Evolutionary conservation across 2,797 vertebrate species (phyloP).

Genomic region (Helicolenus hilgendorfi): DNA sequence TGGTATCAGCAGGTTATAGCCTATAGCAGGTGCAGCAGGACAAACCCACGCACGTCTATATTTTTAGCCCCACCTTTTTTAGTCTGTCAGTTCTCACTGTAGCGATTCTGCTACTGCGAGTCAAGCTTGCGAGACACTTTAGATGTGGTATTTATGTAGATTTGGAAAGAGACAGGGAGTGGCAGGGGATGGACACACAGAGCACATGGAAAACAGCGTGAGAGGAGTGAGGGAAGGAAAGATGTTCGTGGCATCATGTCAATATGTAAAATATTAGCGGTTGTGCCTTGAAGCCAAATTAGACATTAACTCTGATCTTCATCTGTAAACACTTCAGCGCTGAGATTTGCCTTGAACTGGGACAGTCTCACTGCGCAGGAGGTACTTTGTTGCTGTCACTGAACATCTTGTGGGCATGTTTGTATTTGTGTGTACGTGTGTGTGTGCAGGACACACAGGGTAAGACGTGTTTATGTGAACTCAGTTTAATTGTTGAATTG

Average conservation of each 20-base stretch:
- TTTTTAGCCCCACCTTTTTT: slow-evolving; percentile 3
- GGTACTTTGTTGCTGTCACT: slow-evolving; percentile 26
- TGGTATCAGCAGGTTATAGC: background rate
- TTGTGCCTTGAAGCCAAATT: slow-evolving; percentile 35
- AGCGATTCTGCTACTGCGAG: slow-evolving; percentile 10
- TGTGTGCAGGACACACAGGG: background rate
- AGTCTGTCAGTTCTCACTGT: background rate
- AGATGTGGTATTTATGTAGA: background rate
- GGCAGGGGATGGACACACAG: background rate
- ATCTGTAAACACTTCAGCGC: slow-evolving; percentile 24
- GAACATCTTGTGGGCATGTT: slow-evolving; percentile 33
- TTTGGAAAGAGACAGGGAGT: slow-evolving; percentile 1
- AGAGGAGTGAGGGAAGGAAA: background rate
- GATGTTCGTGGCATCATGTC: slow-evolving; percentile 20
- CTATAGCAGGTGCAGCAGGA: background rate
- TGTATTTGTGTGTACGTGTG: background rate
- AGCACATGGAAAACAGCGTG: background rate
- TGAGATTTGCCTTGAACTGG: slow-evolving; percentile 46
- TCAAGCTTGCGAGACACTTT: slow-evolving; percentile 5
- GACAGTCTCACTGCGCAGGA: slow-evolving; percentile 3
- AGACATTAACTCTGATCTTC: slow-evolving; percentile 47
- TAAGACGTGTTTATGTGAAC: background rate
- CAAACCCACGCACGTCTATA: background rate
- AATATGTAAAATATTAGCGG: slow-evolving; percentile 36
- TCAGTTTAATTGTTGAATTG: background rate